phyloP scores from a whole-genome alignment of 2,888 invertebrate genomes.

The Melangyna quadrimaculata region DNA sequence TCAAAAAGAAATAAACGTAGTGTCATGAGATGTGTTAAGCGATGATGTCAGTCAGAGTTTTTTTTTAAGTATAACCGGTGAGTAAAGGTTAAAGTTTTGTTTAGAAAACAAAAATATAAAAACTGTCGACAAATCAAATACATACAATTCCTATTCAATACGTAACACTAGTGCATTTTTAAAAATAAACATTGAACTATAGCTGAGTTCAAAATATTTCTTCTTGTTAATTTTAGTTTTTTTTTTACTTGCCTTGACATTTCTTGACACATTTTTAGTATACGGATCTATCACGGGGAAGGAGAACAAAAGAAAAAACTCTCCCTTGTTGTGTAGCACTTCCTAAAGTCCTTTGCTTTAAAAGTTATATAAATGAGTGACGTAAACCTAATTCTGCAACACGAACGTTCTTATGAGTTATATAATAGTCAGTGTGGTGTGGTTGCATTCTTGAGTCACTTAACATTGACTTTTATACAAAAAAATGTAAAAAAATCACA shows the following conservation, averaged over 20 bases:
- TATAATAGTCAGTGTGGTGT: neutral
- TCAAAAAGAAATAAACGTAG: constrained; percentile 14
- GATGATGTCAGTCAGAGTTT: constrained; percentile 56
- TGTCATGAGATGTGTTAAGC: constrained; percentile 40
- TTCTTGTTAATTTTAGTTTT: neutral
- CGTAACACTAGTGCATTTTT: neutral
- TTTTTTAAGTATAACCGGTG: neutral
- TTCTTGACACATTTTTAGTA: neutral
- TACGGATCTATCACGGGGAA: neutral
- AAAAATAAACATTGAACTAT: neutral
- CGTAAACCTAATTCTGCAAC: constrained; percentile 29
- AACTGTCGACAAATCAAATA: neutral
- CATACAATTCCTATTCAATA: neutral
- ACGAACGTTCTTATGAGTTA: neutral
- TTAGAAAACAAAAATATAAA: neutral
- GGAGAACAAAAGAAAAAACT: neutral
- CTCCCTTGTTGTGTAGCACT: neutral
- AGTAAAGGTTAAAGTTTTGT: constrained; percentile 25
- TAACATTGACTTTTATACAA: neutral
- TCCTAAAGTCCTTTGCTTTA: constrained; percentile 14
- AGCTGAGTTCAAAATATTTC: neutral
- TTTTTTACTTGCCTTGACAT: neutral
- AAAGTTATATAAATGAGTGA: constrained; percentile 22
- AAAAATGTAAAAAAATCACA: neutral
- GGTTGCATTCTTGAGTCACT: neutral